Conservation (phyloP, 92 coral and sea anemone species). For the Epizoanthus illoricatus region DNA sequence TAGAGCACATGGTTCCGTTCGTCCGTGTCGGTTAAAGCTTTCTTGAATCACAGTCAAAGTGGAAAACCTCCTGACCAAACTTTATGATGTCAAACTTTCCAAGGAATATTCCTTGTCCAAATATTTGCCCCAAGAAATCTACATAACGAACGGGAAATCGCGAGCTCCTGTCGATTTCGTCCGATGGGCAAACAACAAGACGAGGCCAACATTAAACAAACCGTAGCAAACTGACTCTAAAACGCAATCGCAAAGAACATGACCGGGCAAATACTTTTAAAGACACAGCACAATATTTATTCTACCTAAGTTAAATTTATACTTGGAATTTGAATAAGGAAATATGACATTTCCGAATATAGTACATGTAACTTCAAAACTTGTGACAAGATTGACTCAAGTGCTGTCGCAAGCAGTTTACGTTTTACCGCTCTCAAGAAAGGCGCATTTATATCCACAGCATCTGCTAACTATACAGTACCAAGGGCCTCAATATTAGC, state of each 20-base stretch:
- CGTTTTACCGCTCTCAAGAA: background rate
- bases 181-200: background rate
- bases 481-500: background rate
- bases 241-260: background rate
- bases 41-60: background rate
- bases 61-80: background rate
- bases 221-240: background rate
- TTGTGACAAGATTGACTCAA: background rate
- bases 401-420: too few species aligned
- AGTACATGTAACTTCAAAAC: too few species aligned
- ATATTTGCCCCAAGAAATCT: conserved; percentile 15
- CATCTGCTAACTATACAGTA: background rate
- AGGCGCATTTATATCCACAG: background rate
- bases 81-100: background rate
- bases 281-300: conserved; percentile 9
- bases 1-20: conserved; percentile 5
- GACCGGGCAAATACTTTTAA: conserved; percentile 13
- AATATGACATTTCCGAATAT: background rate
- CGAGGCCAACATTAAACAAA: too few species aligned
- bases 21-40: background rate
- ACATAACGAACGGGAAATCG: conserved; percentile 20
- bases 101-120: conserved; percentile 1
- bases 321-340: conserved; percentile 9
- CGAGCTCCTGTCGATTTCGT: background rate
- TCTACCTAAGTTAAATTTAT: background rate